These are phyloP conservation scores for Ecdyonurus torrentis DNA, from an alignment of 2,888 invertebrate species.

Conservation along the genomic window DNA sequence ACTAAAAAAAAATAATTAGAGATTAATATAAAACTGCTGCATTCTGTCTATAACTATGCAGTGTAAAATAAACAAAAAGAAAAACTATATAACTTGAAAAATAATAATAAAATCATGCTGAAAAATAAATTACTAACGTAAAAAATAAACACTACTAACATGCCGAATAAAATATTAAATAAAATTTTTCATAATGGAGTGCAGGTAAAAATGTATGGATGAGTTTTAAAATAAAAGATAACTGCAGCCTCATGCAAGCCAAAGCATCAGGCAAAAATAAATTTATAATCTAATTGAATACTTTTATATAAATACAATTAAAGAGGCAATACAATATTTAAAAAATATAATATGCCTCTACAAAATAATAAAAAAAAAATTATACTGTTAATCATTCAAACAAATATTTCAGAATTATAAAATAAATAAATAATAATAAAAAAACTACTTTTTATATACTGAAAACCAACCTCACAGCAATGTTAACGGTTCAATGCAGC, in stretches of 20 bases:
- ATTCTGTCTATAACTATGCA: constrained; percentile 11
- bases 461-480: background rate
- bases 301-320: background rate
- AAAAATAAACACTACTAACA: constrained; percentile 5
- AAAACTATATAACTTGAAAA: constrained; percentile 13
- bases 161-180: background rate
- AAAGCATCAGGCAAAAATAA: background rate
- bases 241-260: constrained; percentile 4
- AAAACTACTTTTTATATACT: background rate
- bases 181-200: background rate
- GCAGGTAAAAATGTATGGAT: background rate
- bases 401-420: background rate
- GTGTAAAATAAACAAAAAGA: constrained; percentile 14
- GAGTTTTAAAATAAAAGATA: background rate
- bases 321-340: constrained; percentile 1
- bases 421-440: background rate
- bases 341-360: too few relatives aligned
- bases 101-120: constrained; percentile 12
- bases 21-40: constrained; percentile 14
- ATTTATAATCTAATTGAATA: background rate
- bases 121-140: constrained; percentile 3
- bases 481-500: too few relatives aligned
- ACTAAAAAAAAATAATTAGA: constrained; percentile 13
- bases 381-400: background rate
- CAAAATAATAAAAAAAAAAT: background rate